A percentile compares a stretch with the other conserved stretches of the same genome.
phyloP scores from a whole-genome alignment of 2,888 invertebrate species.

The Diogma glabrata region DNA sequence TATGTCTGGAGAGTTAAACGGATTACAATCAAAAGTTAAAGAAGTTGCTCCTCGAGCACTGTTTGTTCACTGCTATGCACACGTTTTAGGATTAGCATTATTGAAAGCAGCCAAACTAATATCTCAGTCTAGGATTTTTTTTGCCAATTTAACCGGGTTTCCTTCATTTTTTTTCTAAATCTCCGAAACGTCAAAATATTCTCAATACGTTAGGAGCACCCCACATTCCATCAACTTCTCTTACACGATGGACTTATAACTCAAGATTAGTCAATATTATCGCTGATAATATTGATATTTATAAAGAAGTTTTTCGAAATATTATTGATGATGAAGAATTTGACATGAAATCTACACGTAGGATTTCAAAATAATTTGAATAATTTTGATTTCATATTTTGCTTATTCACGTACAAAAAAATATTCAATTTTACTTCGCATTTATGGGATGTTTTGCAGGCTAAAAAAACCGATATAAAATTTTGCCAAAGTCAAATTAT shows the following conservation, averaged over 20 bases:
- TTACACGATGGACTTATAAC: not conserved
- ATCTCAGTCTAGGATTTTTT: conserved; percentile 2
- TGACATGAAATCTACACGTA: not conserved
- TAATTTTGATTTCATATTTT: not conserved
- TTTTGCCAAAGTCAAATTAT: not conserved
- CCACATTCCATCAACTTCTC: not conserved
- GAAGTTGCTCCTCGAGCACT: too few species aligned
- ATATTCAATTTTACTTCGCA: not conserved
- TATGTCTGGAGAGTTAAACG: not conserved
- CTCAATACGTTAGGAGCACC: not conserved
- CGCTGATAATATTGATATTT: not conserved
- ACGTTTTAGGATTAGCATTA: too few species aligned
- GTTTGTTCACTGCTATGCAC: too few species aligned
- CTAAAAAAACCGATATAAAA: not conserved
- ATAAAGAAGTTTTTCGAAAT: not conserved
- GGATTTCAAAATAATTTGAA: not conserved
- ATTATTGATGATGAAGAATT: not conserved
- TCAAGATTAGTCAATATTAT: not conserved
- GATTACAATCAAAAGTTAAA: too few species aligned
- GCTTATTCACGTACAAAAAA: not conserved
- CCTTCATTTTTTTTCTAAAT: not conserved
- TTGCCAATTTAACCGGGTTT: too few species aligned
- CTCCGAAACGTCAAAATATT: not conserved
- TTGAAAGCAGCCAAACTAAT: not conserved
- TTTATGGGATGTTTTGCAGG: not conserved